Conservation (phyloP, 1,140 invertebrate species). For the Diabrotica virgifera region DNA sequence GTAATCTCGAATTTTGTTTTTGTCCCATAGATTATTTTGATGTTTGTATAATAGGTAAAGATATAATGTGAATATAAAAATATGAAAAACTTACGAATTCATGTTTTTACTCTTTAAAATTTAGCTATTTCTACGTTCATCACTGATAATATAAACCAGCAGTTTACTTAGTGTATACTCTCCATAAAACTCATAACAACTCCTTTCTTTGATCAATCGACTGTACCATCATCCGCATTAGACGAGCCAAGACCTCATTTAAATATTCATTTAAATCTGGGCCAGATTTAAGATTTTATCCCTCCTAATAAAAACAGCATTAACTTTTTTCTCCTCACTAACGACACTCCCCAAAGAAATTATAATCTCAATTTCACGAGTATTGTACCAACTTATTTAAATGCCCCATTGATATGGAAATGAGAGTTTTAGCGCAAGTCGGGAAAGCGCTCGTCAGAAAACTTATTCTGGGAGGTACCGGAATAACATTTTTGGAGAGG, state of each 20-base stretch:
- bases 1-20: too few species aligned
- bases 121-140: too few species aligned
- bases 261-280: constrained; percentile 7
- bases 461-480: too few species aligned
- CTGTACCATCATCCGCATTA: background rate
- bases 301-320: constrained; percentile 14
- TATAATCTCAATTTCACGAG: constrained; percentile 18
- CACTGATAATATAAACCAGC: too few species aligned
- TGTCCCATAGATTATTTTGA: too few species aligned
- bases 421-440: constrained; percentile 3
- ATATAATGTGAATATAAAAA: too few species aligned
- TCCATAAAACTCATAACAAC: too few species aligned
- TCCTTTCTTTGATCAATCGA: background rate
- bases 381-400: constrained; percentile 16
- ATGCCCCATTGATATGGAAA: constrained; percentile 18
- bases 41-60: too few species aligned
- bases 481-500: too few species aligned
- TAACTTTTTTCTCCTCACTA: constrained; percentile 9
- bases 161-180: too few species aligned
- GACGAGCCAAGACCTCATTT: constrained; percentile 5
- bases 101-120: too few species aligned
- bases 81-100: too few species aligned
- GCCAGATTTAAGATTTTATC: constrained; percentile 5
- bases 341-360: constrained; percentile 2
- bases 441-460: background rate